Conservation (phyloP, 2,113 vertebrate genomes). For the human region GRCh38 chrX:23470501-23471000, state of each 20-base stretch:
- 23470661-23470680: background rate
- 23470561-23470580: background rate
- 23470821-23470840: background rate
- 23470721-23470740: background rate
- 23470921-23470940: background rate
- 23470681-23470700: slow-evolving; percentile 4
- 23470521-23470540: background rate
- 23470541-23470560: background rate
- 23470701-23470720: background rate
- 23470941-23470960: background rate
- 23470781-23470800: background rate
- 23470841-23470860: background rate
- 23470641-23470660: background rate
- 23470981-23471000: background rate
- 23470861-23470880: background rate
- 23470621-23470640: background rate
- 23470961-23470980: background rate
- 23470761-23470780: background rate
- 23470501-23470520: background rate
- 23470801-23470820: background rate
- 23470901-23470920: background rate
- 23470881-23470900: background rate
- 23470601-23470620: background rate
- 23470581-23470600: background rate
- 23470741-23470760: background rate